Conservation (phyloP, 2,888 invertebrate genomes). For the Diabrotica balteata region DNA sequence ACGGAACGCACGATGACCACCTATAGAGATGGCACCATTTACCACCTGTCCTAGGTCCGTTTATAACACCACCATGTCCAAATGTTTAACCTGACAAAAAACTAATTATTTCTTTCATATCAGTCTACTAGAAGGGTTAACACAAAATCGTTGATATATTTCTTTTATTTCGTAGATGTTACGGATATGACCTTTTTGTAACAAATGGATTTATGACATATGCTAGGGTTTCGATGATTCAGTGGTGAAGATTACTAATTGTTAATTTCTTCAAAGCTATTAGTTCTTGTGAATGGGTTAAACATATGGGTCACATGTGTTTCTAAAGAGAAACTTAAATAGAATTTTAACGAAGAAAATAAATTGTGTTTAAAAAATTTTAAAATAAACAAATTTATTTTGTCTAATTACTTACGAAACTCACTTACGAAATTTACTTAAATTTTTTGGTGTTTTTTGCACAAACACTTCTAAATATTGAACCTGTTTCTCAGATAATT, state of each 20-base stretch:
- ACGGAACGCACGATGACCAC: slow-evolving; percentile 24
- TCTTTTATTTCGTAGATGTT: slow-evolving; percentile 23
- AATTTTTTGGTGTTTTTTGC: too few relatives aligned
- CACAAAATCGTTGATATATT: slow-evolving; percentile 22
- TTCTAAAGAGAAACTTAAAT: not conserved
- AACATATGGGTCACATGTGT: slow-evolving; percentile 11
- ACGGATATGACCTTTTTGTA: slow-evolving; percentile 21
- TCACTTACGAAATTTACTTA: too few relatives aligned
- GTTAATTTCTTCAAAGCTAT: slow-evolving; percentile 13
- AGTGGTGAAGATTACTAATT: slow-evolving; percentile 9
- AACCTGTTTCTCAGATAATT: too few relatives aligned
- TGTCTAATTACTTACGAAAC: too few relatives aligned
- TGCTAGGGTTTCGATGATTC: slow-evolving; percentile 30
- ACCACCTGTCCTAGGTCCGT: slow-evolving; percentile 24
- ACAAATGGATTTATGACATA: slow-evolving; percentile 42
- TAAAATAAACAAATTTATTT: too few relatives aligned
- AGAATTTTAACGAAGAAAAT: too few relatives aligned
- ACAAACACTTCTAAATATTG: too few relatives aligned
- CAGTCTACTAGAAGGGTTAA: slow-evolving; percentile 32
- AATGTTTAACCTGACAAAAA: slow-evolving; percentile 24
- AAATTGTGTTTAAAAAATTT: too few relatives aligned
- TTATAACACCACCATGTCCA: slow-evolving; percentile 13
- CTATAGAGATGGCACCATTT: slow-evolving; percentile 22
- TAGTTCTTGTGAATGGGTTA: slow-evolving; percentile 9
- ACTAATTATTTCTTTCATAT: slow-evolving; percentile 29